These are phyloP conservation scores for Papilio elwesi DNA, from an alignment of 2,888 invertebrate genomes.

Conservation along the genomic window DNA sequence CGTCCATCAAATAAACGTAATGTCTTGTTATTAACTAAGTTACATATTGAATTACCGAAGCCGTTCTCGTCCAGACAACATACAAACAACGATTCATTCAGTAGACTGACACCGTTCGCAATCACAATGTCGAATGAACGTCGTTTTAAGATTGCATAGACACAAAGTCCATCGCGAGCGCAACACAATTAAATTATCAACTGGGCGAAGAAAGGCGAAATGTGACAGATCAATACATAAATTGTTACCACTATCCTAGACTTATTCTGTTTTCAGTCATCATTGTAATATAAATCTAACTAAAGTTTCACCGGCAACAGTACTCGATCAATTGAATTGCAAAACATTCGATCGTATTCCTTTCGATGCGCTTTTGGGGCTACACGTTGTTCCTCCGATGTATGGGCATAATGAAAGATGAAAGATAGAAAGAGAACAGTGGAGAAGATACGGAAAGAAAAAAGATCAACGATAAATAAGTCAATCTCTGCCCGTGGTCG, in stretches of 20 bases:
- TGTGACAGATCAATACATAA: neutral
- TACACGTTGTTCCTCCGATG: neutral
- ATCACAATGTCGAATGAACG: neutral
- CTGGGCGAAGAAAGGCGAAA: conserved; percentile 15
- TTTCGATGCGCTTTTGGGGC: conserved; percentile 1
- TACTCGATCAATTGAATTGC: neutral
- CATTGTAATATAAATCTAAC: conserved; percentile 11
- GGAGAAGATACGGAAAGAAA: neutral
- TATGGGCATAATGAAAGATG: too few relatives aligned
- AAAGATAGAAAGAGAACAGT: neutral
- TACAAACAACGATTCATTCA: conserved; percentile 26
- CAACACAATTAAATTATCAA: conserved; percentile 5
- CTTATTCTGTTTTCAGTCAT: conserved; percentile 2
- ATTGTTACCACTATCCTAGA: neutral
- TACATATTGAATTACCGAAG: conserved; percentile 12
- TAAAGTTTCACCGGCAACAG: neutral
- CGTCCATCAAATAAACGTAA: conserved; percentile 9
- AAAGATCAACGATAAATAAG: neutral
- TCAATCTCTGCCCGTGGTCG: neutral
- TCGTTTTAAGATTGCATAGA: neutral
- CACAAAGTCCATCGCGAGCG: neutral
- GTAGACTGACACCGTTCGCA: conserved; percentile 24
- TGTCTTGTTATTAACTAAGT: neutral
- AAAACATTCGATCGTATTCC: neutral
- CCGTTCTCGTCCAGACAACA: conserved; percentile 14